Base-by-base conservation (phyloP, 1,140 invertebrate genomes). In the Oreohelix idahoensis region DNA sequence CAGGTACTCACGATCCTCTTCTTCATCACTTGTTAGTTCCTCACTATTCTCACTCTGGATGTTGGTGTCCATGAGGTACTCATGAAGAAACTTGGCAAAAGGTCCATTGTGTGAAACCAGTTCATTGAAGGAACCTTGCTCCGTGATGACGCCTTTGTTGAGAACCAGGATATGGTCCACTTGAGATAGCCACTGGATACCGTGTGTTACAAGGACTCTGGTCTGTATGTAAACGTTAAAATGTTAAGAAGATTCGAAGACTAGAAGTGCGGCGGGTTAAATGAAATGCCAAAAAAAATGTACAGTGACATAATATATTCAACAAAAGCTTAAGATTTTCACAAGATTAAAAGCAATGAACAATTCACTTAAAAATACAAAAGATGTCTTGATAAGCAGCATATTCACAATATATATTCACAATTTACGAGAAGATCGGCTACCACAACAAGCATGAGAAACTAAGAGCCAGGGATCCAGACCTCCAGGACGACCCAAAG, bases 141-240 rank as follows among this genome's bases (percentile, higher is more conserved):
- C 92, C 10, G 82, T 83, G 49, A 92, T 88, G 13, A 29, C 17
- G 0, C 92, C 92, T 69, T 89, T 82, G 5, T 84, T 73, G 81
- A 93, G 81, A 13, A 92, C 86, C 49, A 89, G 80, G 20, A 93
- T 90, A 51, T 79, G 76, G 75, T 93, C 92, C 36, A 91, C 89
- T 5, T 88, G 83, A 8, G 89, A 87, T n/a, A 93, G 79, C 83
- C 89, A 86, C 29, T 89, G 74, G 45, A 76, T 49, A 29, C 74
- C 74, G 23, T 76, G 74, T 45, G 74, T 76, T n/a, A 76, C 74
- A 29, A 92, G 83, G 63, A 93, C 84, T 69, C 91, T 87, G 11
- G 89, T 89, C 85, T 88, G 71, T 58, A 20, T 58, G 20, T 83
- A 84, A 11, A 51, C 23, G 76, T 39, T 58, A 32, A 13, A 73